These are phyloP conservation scores for Tillus elongatus DNA, from an alignment of 2,888 invertebrate species.

Conservation along the genomic window DNA sequence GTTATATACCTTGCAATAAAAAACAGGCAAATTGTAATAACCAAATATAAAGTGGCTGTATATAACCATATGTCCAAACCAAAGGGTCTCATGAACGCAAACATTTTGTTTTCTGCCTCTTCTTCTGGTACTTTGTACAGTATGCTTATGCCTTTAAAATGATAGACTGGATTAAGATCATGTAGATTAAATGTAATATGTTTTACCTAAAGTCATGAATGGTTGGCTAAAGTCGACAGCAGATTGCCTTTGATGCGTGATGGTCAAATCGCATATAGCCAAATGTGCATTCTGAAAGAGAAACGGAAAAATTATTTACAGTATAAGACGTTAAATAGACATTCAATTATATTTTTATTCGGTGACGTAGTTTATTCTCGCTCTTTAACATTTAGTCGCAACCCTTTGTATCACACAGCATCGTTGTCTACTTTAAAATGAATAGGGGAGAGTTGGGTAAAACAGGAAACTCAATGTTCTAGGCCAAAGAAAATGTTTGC, in stretches of 20 bases:
- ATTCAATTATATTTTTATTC: too few relatives aligned
- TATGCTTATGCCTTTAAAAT: constrained; percentile 63
- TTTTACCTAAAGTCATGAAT: constrained; percentile 78
- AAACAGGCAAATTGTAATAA: constrained; percentile 72
- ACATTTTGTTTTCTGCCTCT: constrained; percentile 63
- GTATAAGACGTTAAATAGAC: too few relatives aligned
- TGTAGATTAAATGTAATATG: background rate
- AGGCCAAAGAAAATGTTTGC: too few relatives aligned
- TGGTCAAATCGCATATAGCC: constrained; percentile 92
- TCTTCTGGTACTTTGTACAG: constrained; percentile 72
- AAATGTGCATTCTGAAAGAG: constrained; percentile 80
- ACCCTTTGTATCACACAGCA: too few relatives aligned
- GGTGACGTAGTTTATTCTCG: too few relatives aligned
- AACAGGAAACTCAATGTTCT: too few relatives aligned
- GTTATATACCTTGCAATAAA: constrained; percentile 52
- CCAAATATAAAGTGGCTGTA: constrained; percentile 74
- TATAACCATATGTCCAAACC: constrained; percentile 82
- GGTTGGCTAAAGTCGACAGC: constrained; percentile 94
- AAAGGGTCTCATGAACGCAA: constrained; percentile 84
- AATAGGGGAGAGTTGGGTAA: too few relatives aligned
- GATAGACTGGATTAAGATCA: background rate
- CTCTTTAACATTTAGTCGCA: too few relatives aligned
- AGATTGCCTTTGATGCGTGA: constrained; percentile 79
- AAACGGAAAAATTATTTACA: too few relatives aligned
- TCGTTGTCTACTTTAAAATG: too few relatives aligned